These are phyloP conservation scores for Echinometra lucunter DNA, from an alignment of 53 echinoderm and acorn worm species.

Conservation along the genomic window DNA sequence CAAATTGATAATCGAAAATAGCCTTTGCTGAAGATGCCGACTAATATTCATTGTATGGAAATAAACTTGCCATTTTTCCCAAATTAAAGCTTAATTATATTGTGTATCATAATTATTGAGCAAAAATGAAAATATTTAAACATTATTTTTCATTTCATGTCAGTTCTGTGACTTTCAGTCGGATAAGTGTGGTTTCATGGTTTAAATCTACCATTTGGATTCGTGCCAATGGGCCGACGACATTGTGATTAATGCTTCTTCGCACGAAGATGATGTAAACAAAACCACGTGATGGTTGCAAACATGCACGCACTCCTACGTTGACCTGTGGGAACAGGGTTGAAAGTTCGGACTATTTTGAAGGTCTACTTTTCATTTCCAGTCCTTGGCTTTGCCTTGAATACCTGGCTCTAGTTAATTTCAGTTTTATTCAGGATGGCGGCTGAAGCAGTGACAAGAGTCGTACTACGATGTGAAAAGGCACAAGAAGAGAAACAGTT, in stretches of 20 bases:
- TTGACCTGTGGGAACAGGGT: not conserved
- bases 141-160: not conserved
- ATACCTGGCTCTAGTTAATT: too few species aligned
- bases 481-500: conserved; percentile 68
- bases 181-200: not conserved
- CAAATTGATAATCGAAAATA: not conserved
- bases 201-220: not conserved
- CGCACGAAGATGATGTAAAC: conserved; percentile 72
- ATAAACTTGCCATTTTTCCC: not conserved
- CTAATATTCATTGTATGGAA: not conserved
- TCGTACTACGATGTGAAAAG: conserved; percentile 76
- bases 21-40: not conserved
- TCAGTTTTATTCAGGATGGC: conserved; percentile 61
- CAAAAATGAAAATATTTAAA: not conserved
- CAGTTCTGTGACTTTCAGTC: not conserved
- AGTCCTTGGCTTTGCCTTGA: too few species aligned
- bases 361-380: not conserved
- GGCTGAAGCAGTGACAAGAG: conserved; percentile 70
- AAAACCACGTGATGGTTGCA: conserved; percentile 75
- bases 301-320: not conserved
- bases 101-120: not conserved
- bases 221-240: conserved; percentile 20
- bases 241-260: not conserved
- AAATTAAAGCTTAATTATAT: not conserved
- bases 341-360: conserved; percentile 11